phyloP scores from a whole-genome alignment of 2,113 vertebrate species.

The Pygoscelis adeliae region DNA sequence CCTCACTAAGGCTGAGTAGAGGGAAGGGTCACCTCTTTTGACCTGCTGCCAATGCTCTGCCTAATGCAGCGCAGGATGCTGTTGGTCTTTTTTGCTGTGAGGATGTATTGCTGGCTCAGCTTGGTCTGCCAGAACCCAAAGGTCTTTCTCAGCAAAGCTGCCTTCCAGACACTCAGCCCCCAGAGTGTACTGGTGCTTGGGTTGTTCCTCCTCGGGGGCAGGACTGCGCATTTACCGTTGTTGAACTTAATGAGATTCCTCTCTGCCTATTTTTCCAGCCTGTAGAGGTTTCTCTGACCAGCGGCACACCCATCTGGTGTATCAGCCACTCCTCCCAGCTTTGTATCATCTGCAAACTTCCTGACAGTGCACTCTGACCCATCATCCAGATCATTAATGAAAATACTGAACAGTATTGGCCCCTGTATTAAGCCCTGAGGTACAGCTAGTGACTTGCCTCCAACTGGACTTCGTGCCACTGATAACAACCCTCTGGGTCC shows the following conservation, averaged over 20 bases:
- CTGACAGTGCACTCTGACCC: not conserved
- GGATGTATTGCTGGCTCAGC: not conserved
- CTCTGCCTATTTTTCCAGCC: not conserved
- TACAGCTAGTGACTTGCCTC: not conserved
- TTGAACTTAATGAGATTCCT: not conserved
- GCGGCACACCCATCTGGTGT: not conserved
- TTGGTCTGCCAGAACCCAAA: not conserved
- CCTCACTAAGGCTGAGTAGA: not conserved
- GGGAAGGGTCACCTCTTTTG: not conserved
- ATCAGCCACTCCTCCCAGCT: not conserved
- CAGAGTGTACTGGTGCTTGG: not conserved
- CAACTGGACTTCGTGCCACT: not conserved
- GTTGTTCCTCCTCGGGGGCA: not conserved
- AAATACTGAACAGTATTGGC: not conserved
- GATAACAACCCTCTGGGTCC: no score
- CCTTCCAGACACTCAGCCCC: not conserved
- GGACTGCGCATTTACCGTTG: not conserved
- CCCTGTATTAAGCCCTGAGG: not conserved
- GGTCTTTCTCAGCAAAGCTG: not conserved
- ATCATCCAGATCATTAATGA: not conserved
- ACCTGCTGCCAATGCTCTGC: not conserved
- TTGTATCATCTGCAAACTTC: no score
- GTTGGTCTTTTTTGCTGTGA: not conserved
- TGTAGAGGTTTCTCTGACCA: not conserved
- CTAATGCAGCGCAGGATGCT: not conserved